Evolutionary conservation across 2,888 invertebrate genomes (phyloP).

Genomic region (Mystacides longicornis): DNA sequence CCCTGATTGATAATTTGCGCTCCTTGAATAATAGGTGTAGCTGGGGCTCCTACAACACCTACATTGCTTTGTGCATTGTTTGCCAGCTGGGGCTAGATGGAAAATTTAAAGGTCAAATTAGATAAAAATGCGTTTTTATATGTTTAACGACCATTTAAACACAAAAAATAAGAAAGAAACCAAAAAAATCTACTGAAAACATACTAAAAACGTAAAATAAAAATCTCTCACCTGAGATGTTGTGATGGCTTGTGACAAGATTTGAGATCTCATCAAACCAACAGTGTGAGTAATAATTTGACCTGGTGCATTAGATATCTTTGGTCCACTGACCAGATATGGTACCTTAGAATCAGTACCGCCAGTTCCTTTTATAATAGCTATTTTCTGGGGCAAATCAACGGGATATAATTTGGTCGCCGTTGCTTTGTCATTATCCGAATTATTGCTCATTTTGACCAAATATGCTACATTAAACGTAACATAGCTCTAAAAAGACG

Average conservation of each 20-base stretch:
- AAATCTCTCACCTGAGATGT: neutral
- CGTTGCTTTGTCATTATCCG: constrained; percentile 50
- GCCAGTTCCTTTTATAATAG: constrained; percentile 44
- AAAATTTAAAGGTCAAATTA: too few relatives aligned
- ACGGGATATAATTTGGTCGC: constrained; percentile 51
- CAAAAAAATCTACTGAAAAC: neutral
- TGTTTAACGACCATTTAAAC: neutral
- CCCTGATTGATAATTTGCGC: constrained; percentile 44
- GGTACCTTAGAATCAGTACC: constrained; percentile 46
- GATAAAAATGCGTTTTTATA: neutral
- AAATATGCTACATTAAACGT: neutral
- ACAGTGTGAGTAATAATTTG: constrained; percentile 40
- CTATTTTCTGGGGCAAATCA: constrained; percentile 48
- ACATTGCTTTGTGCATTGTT: constrained; percentile 31
- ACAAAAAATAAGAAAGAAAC: neutral
- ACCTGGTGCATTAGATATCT: constrained; percentile 37
- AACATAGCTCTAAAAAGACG: neutral
- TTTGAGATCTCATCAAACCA: constrained; percentile 42
- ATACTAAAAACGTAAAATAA: neutral
- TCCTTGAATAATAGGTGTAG: constrained; percentile 40
- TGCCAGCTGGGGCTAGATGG: constrained; percentile 44
- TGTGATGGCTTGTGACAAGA: constrained; percentile 40
- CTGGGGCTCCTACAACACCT: constrained; percentile 10
- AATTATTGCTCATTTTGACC: constrained; percentile 41
- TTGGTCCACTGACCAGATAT: constrained; percentile 40